Evolutionary conservation across 2,113 vertebrate species (phyloP).

Genomic region (Anoplopoma fimbria): DNA sequence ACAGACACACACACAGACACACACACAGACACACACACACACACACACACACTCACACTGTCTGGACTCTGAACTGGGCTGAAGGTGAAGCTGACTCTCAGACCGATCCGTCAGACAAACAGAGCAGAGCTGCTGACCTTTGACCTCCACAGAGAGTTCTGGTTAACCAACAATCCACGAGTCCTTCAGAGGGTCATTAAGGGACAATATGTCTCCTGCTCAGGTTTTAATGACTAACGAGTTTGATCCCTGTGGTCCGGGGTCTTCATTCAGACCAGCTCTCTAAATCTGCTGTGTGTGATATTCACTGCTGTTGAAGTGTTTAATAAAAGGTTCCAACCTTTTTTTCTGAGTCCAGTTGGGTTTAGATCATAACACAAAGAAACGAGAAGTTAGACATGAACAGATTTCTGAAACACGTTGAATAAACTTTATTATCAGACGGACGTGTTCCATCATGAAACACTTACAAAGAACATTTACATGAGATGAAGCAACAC

Average conservation of each 20-base stretch:
- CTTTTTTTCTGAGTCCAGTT: too few relatives aligned
- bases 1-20: background rate
- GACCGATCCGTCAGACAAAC: background rate
- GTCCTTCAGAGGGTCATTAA: background rate
- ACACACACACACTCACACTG: background rate
- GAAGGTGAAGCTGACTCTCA: constrained; percentile 19
- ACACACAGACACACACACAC: background rate
- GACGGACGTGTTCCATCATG: too few relatives aligned
- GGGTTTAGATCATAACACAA: too few relatives aligned
- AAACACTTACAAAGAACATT: too few relatives aligned
- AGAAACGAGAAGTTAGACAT: too few relatives aligned
- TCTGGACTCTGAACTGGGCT: constrained; percentile 26
- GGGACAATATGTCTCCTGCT: background rate
- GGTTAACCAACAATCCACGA: constrained; percentile 32
- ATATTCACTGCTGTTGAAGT: too few relatives aligned
- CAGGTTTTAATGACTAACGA: background rate
- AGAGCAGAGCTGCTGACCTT: constrained; percentile 33
- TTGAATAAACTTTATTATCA: too few relatives aligned
- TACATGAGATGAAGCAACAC: too few relatives aligned
- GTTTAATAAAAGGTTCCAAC: too few relatives aligned
- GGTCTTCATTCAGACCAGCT: too few relatives aligned
- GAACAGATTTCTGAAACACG: too few relatives aligned
- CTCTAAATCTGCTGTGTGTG: too few relatives aligned
- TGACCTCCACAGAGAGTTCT: constrained; percentile 10
- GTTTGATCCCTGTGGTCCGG: background rate